A percentile compares a stretch with the other conserved stretches of the same genome.
phyloP scores from a whole-genome alignment of 2,888 invertebrate species.

The Metacarcinus magister region DNA sequence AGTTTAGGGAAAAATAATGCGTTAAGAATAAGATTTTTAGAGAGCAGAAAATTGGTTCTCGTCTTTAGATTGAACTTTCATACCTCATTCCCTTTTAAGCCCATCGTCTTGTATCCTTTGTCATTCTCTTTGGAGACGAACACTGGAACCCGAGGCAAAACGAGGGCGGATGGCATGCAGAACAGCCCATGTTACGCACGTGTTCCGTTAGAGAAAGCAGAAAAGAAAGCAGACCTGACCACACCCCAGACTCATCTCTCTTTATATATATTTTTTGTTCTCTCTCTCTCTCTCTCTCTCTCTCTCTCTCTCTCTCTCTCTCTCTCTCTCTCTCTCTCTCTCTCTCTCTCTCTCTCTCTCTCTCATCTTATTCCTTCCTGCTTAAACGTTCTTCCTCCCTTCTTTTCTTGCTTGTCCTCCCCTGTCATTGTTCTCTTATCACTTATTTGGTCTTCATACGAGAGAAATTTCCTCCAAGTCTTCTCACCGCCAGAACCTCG shows the following conservation, averaged over 20 bases:
- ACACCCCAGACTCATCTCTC: not conserved
- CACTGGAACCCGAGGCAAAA: not conserved
- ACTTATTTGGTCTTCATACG: not conserved
- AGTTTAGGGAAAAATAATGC: not conserved
- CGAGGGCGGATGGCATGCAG: not conserved
- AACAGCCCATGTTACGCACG: not conserved
- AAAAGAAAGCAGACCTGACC: constrained; percentile 32
- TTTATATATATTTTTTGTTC: not conserved
- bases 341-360: constrained; percentile 43
- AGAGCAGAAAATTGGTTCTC: not conserved
- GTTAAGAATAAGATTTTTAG: not conserved
- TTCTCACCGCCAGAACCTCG: not conserved
- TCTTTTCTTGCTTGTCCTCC: not conserved
- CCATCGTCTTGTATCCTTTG: not conserved
- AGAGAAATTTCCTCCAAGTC: not conserved
- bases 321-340: constrained; percentile 27
- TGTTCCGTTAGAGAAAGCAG: constrained; percentile 49
- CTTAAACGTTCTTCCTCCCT: not conserved
- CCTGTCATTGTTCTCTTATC: not conserved
- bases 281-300: not conserved
- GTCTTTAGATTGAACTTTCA: not conserved
- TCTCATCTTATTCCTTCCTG: not conserved
- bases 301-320: not conserved
- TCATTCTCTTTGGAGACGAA: not conserved
- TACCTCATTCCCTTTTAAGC: not conserved